Evolutionary conservation across 2,888 invertebrate genomes (phyloP).

Genomic region (Arctia plantaginis): DNA sequence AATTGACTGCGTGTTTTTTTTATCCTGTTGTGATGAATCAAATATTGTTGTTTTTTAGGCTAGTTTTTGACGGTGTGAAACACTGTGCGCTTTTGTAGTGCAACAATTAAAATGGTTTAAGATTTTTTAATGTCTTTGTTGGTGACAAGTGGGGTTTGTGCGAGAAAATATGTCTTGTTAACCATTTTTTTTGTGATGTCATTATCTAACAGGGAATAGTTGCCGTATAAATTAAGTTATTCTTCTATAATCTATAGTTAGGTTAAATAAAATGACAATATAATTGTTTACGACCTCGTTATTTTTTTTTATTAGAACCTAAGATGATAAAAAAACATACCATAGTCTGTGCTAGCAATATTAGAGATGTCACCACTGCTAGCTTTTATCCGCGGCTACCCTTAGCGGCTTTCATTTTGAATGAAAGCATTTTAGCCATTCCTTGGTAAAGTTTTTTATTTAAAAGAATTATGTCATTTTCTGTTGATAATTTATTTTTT

Average conservation of each 20-base stretch:
- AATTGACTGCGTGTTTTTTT: conserved; percentile 61
- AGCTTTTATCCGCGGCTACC: neutral
- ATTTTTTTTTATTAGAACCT: neutral
- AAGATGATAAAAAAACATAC: neutral
- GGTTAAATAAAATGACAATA: neutral
- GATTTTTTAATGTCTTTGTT: conserved; percentile 42
- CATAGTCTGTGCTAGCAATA: conserved; percentile 9
- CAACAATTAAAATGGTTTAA: conserved; percentile 57
- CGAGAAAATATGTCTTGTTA: conserved; percentile 11
- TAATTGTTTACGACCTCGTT: neutral
- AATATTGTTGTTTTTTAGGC: conserved; percentile 39
- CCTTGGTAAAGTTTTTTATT: too few species aligned
- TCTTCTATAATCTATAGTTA: neutral
- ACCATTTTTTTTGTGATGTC: conserved; percentile 18
- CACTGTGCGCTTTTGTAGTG: conserved; percentile 47
- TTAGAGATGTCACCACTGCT: neutral
- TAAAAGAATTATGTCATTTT: too few species aligned
- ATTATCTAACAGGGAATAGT: conserved; percentile 14
- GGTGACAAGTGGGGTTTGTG: conserved; percentile 32
- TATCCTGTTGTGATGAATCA: conserved; percentile 62
- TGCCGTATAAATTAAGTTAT: neutral
- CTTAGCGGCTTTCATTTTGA: too few species aligned
- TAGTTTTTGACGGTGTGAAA: conserved; percentile 56
- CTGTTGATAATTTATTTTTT: too few species aligned
- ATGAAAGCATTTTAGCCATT: too few species aligned